Conservation (phyloP, 2,888 invertebrate genomes). For the Eristalis pertinax region DNA sequence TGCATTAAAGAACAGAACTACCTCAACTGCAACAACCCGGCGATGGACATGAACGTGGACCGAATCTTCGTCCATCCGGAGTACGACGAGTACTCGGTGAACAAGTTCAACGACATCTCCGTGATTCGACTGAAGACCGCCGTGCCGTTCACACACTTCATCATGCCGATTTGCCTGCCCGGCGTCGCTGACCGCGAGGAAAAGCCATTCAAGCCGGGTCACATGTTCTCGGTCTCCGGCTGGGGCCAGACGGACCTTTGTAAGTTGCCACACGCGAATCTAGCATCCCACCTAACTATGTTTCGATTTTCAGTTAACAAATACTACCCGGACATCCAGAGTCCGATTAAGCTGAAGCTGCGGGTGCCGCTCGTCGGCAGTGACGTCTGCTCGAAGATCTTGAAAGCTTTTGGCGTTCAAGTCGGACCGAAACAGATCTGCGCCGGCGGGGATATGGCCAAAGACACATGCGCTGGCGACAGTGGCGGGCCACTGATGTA, state of each 20-base stretch:
- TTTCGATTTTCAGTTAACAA: constrained; percentile 77
- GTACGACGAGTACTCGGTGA: constrained; percentile 82
- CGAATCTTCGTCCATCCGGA: constrained; percentile 86
- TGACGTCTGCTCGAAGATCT: constrained; percentile 83
- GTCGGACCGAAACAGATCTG: constrained; percentile 85
- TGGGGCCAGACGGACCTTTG: constrained; percentile 85
- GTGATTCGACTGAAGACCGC: constrained; percentile 80
- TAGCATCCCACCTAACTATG: neutral
- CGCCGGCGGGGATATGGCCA: constrained; percentile 86
- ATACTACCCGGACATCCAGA: constrained; percentile 80
- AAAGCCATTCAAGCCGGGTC: constrained; percentile 80
- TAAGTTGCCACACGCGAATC: constrained; percentile 64
- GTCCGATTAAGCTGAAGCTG: constrained; percentile 86
- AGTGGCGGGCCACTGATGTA: constrained; percentile 89
- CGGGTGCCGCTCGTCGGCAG: constrained; percentile 84
- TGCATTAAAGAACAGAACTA: constrained; percentile 82
- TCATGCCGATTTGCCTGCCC: constrained; percentile 84
- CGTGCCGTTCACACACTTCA: constrained; percentile 82
- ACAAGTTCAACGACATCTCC: constrained; percentile 84
- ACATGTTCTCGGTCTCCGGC: constrained; percentile 84
- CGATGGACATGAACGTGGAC: constrained; percentile 85
- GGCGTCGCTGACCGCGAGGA: constrained; percentile 75
- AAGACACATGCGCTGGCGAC: constrained; percentile 88
- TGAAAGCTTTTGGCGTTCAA: constrained; percentile 82
- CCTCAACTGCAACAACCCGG: constrained; percentile 85